These are phyloP conservation scores for Anthopleura sola DNA, from an alignment of 64 coral and sea anemone genomes.

Conservation along the genomic window DNA sequence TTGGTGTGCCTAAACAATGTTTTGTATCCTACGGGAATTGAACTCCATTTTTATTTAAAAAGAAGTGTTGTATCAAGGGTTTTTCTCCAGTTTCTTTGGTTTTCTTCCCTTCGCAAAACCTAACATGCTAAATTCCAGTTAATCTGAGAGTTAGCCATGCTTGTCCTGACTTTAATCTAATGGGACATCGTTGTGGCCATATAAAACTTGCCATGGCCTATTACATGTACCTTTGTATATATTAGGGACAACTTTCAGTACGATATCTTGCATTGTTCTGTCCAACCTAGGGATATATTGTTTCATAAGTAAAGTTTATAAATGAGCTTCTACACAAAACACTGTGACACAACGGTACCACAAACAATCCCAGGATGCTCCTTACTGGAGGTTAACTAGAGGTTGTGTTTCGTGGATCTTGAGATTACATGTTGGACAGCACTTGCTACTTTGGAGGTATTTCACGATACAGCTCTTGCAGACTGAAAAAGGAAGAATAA, in stretches of 20 bases:
- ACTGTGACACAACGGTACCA: neutral
- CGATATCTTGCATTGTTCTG: constrained; percentile 82
- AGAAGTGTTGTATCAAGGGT: too few relatives aligned
- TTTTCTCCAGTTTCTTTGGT: neutral
- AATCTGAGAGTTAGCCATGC: too few relatives aligned
- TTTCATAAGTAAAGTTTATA: neutral
- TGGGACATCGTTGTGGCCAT: too few relatives aligned
- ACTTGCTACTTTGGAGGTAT: constrained; percentile 93
- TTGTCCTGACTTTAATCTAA: too few relatives aligned
- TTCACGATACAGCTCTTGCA: constrained; percentile 99
- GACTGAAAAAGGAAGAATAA: constrained; percentile 47
- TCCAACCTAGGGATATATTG: constrained; percentile 31
- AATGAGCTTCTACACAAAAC: neutral
- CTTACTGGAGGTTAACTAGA: constrained; percentile 84
- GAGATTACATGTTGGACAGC: constrained; percentile 92
- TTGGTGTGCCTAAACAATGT: too few relatives aligned
- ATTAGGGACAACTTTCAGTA: constrained; percentile 71
- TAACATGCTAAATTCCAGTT: too few relatives aligned
- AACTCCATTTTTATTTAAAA: too few relatives aligned
- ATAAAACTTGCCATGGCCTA: too few relatives aligned
- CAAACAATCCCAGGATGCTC: neutral
- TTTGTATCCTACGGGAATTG: too few relatives aligned
- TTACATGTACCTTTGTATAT: neutral
- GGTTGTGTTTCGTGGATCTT: constrained; percentile 99
- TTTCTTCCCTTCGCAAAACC: too few relatives aligned